phyloP scores from a whole-genome alignment of 2,113 vertebrate genomes.

The Dasyprocta punctata region DNA sequence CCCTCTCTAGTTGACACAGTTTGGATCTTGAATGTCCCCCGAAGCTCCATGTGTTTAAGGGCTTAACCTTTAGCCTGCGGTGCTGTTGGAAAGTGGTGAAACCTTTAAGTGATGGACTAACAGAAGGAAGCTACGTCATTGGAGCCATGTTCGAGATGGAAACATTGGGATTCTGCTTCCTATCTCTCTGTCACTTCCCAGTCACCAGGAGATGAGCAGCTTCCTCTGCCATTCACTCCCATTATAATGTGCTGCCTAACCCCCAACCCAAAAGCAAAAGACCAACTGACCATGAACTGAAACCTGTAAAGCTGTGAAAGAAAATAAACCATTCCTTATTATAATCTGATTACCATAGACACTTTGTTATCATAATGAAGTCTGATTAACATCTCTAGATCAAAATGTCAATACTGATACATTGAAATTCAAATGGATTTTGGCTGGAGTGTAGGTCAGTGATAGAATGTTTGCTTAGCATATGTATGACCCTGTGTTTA shows the following conservation, averaged over 20 bases:
- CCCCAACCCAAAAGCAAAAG: neutral
- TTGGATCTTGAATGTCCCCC: neutral
- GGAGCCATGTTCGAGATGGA: neutral
- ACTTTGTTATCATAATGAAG: neutral
- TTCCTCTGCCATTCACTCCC: neutral
- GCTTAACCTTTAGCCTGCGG: neutral
- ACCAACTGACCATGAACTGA: neutral
- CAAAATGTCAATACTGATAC: neutral
- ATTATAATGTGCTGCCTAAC: neutral
- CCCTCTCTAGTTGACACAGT: neutral
- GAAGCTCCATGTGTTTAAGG: neutral
- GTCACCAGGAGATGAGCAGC: neutral
- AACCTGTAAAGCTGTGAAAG: neutral
- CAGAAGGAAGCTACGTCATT: neutral
- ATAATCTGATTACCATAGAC: neutral
- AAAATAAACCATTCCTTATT: neutral
- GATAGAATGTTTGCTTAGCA: neutral
- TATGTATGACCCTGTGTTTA: neutral
- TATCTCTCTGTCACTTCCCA: neutral
- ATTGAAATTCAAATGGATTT: conserved; percentile 27
- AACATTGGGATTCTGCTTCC: neutral
- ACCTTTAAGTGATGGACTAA: neutral
- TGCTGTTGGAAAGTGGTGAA: neutral
- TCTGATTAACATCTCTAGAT: neutral
- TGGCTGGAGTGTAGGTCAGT: neutral